A percentile compares a stretch with the other conserved stretches of the same genome.
phyloP scores from a whole-genome alignment of 2,888 invertebrate genomes.

The Eumerus sabulonum region DNA sequence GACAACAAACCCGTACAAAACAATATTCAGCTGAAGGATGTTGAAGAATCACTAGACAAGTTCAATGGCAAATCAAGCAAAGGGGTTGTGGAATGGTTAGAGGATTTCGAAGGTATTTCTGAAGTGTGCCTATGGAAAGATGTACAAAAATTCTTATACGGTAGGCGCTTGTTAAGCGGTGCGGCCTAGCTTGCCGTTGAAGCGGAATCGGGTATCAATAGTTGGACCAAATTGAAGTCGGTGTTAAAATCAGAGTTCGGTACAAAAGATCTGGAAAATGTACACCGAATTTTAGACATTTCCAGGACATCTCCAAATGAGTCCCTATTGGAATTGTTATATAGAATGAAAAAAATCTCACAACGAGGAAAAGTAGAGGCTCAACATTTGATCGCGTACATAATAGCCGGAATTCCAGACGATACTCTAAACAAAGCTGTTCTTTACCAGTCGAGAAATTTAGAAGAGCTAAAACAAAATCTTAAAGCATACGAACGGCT shows the following conservation, averaged over 20 bases:
- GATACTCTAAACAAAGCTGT: background rate
- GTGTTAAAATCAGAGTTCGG: background rate
- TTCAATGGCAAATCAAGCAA: background rate
- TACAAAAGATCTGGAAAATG: background rate
- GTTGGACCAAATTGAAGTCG: background rate
- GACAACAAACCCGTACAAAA: background rate
- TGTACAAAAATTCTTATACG: background rate
- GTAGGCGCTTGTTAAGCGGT: background rate
- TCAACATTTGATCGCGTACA: background rate
- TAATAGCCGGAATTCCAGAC: background rate
- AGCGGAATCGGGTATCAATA: no score
- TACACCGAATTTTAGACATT: background rate
- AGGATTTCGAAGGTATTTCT: background rate
- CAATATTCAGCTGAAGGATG: no score
- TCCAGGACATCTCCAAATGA: background rate
- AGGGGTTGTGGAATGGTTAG: background rate
- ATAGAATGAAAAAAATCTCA: background rate
- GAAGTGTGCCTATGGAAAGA: slow-evolving; percentile 1
- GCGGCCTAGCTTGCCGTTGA: background rate
- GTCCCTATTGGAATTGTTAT: background rate
- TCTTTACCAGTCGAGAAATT: background rate
- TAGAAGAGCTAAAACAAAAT: background rate
- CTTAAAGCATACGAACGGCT: background rate
- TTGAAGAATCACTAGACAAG: background rate
- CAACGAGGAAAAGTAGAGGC: background rate